Evolutionary conservation across 1,140 invertebrate genomes (phyloP).

Genomic region (Drosophila quadrilineata): DNA sequence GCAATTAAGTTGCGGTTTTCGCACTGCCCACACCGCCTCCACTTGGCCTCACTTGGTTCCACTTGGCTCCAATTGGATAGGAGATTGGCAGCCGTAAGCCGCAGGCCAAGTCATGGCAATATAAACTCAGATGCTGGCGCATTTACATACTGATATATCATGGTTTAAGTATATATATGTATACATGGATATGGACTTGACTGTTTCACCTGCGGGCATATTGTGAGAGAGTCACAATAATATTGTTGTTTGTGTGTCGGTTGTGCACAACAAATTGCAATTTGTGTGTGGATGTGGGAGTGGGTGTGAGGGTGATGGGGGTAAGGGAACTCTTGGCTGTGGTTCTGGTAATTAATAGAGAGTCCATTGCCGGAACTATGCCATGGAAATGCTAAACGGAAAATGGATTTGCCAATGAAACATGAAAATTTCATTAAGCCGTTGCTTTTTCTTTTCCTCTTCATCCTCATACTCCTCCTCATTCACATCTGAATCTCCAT

Average conservation of each 20-base stretch:
- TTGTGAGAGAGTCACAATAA: constrained; percentile 26
- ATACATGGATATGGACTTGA: neutral
- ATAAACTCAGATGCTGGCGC: too few species aligned
- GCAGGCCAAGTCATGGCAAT: too few species aligned
- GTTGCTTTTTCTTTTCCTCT: constrained; percentile 7
- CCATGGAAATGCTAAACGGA: constrained; percentile 15
- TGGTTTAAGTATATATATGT: neutral
- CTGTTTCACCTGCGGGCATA: constrained; percentile 50
- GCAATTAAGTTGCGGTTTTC: constrained; percentile 69
- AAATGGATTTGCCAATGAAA: constrained; percentile 61
- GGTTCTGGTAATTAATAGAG: constrained; percentile 54
- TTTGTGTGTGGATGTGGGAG: constrained; percentile 32
- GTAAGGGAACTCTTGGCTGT: too few species aligned
- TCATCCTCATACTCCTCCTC: neutral
- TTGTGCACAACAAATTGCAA: constrained; percentile 68
- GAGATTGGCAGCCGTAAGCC: too few species aligned
- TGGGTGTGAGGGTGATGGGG: too few species aligned
- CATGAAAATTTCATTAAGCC: constrained; percentile 74
- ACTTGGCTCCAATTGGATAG: too few species aligned
- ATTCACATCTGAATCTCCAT: neutral
- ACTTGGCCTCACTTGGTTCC: constrained; percentile 14
- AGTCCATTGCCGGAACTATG: constrained; percentile 1
- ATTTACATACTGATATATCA: too few species aligned
- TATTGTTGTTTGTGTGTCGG: constrained; percentile 43
- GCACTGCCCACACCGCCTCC: constrained; percentile 25